These are phyloP conservation scores for Volucella inanis DNA, from an alignment of 2,888 invertebrate species.

Conservation along the genomic window DNA sequence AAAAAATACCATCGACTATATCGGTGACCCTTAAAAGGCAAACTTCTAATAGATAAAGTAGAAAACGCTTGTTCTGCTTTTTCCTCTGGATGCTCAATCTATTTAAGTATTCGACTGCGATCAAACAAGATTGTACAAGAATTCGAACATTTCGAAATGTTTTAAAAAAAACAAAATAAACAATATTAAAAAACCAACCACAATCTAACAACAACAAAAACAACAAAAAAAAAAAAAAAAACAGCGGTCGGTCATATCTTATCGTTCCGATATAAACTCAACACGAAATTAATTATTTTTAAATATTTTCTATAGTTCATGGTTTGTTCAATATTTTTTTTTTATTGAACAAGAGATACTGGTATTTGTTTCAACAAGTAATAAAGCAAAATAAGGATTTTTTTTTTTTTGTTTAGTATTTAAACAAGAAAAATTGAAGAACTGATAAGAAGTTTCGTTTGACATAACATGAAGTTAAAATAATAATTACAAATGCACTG, in stretches of 20 bases:
- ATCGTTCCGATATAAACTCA: constrained; percentile 74
- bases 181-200: neutral
- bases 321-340: neutral
- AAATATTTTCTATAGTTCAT: constrained; percentile 61
- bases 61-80: constrained; percentile 37
- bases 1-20: no score
- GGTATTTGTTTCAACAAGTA: constrained; percentile 40
- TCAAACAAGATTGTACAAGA: neutral
- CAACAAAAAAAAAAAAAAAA: constrained; percentile 55
- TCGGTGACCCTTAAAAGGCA: no score
- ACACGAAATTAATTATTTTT: constrained; percentile 74
- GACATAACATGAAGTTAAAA: constrained; percentile 48
- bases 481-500: constrained; percentile 27
- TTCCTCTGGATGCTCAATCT: constrained; percentile 30
- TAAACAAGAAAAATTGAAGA: constrained; percentile 46
- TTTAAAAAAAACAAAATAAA: constrained; percentile 9
- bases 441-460: constrained; percentile 53
- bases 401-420: constrained; percentile 51
- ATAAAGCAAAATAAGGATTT: constrained; percentile 67
- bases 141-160: constrained; percentile 2
- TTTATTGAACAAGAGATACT: constrained; percentile 17
- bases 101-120: constrained; percentile 42
- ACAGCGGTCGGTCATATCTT: constrained; percentile 57
- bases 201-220: constrained; percentile 55
- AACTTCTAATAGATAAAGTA: no score